phyloP scores from a whole-genome alignment of 2,113 vertebrate genomes.

The Dicerorhinus sumatrensis region DNA sequence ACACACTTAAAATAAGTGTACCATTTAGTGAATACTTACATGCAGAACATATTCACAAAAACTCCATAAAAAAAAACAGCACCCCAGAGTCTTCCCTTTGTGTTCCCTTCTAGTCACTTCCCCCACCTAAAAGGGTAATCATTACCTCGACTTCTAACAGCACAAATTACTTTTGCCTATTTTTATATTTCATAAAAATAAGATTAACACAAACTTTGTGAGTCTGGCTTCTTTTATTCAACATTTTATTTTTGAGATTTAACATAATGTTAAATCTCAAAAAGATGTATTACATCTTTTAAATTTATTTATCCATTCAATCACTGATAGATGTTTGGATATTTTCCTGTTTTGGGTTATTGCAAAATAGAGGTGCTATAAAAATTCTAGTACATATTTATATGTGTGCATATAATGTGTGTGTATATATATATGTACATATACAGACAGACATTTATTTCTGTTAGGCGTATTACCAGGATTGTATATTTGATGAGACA shows the following conservation, averaged over 20 bases:
- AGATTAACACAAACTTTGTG: background rate
- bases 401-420: background rate
- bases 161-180: background rate
- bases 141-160: background rate
- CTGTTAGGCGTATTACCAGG: background rate
- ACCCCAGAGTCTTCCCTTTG: background rate
- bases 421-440: background rate
- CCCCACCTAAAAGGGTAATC: background rate
- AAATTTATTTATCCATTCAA: background rate
- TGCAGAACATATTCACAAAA: background rate
- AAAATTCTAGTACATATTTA: background rate
- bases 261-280: background rate
- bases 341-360: background rate
- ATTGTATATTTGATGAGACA: background rate
- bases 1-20: background rate
- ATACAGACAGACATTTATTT: background rate
- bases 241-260: background rate
- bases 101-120: background rate
- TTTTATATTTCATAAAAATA: slow-evolving; percentile 6
- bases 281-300: background rate
- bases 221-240: background rate
- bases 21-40: background rate
- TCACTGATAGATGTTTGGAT: background rate
- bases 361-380: background rate
- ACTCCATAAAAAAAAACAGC: background rate